These are phyloP conservation scores for Todiramphus saurophagus DNA, from an alignment of 2,113 vertebrate genomes.

Conservation along the genomic window DNA sequence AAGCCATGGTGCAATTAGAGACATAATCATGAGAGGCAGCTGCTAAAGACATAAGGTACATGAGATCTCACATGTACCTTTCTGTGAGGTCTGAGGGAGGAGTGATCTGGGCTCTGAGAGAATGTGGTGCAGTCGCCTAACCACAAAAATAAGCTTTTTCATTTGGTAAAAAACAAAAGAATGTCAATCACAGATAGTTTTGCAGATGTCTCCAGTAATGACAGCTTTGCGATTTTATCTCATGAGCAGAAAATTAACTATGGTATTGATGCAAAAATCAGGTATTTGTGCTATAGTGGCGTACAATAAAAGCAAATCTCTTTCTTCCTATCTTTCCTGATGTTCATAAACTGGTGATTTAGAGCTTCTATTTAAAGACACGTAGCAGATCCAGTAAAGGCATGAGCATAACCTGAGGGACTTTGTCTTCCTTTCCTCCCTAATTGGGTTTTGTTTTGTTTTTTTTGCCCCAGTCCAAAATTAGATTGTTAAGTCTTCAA, in stretches of 20 bases:
- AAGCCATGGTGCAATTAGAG: not conserved
- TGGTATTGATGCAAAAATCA: not conserved
- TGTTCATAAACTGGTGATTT: slow-evolving; percentile 10
- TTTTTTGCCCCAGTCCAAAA: slow-evolving; percentile 32
- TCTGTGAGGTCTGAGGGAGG: not conserved
- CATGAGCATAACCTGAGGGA: slow-evolving; percentile 35
- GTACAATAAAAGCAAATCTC: not conserved
- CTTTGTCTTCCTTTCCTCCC: slow-evolving; percentile 9
- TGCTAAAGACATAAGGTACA: not conserved
- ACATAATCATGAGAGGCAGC: not conserved
- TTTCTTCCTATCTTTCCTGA: not conserved
- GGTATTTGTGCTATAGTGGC: not conserved
- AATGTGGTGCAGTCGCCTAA: not conserved
- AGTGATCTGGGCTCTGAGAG: not conserved
- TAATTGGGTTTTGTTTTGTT: slow-evolving; percentile 47
- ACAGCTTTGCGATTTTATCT: not conserved
- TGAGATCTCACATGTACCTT: not conserved
- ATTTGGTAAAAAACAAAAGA: not conserved
- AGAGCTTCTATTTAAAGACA: slow-evolving; percentile 25
- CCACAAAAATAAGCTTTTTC: not conserved
- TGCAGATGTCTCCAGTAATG: not conserved
- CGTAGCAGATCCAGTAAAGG: not conserved
- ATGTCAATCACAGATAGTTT: not conserved
- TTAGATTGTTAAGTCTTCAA: slow-evolving; percentile 46
- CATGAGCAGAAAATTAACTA: not conserved